Evolutionary conservation across 2,888 invertebrate genomes (phyloP), one percentile per base, ranked within the genome.

Genomic region (Torymus auratus): DNA sequence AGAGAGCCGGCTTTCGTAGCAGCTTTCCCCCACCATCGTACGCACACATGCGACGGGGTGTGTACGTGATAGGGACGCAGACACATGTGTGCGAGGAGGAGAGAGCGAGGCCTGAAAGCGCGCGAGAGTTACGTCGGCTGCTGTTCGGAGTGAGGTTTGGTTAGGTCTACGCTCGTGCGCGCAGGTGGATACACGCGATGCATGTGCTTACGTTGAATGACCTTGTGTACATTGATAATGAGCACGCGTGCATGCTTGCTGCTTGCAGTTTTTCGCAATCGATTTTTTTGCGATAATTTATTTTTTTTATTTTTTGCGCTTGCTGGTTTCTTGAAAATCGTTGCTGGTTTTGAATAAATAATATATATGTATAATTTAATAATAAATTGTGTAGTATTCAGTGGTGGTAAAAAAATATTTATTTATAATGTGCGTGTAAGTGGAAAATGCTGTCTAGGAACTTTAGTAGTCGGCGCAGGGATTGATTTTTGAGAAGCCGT

Each of bases 141-240:
- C 71, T 78, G 23, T 41, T 41, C 55, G 23, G 50, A 3, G 12
- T 7, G 12, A 20, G 80, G 73, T 81, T 77, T 28, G 80, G 80
- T 77, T 77, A 60, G 80, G 71, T 81, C n/a, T 41, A 23, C 14
- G 41, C 41, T 41, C 41, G 41, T 58, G 53, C 20, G 56, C 62
- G 62, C 79, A 69, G 62, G 64, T 80, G 62, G 58, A 69, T 65
- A 60, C 55, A 75, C 67, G 71, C 67, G 67, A 67, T 76, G 50
- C 76, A 62, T 68, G 76, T 23, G 80, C 62, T 56, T 62, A 61
- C 23, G 52, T 61, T 53, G 53, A 60, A 64, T 67, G 60, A 60
- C 64, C 72, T 70, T 72, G 67, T 14, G 17, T 67, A 53, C 55
- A 72, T 52, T 64, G 64, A 77, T 77, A 64, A 77, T 56, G 60